These are phyloP conservation scores for Chrysolina haemoptera DNA, from an alignment of 2,888 invertebrate genomes.

Conservation along the genomic window DNA sequence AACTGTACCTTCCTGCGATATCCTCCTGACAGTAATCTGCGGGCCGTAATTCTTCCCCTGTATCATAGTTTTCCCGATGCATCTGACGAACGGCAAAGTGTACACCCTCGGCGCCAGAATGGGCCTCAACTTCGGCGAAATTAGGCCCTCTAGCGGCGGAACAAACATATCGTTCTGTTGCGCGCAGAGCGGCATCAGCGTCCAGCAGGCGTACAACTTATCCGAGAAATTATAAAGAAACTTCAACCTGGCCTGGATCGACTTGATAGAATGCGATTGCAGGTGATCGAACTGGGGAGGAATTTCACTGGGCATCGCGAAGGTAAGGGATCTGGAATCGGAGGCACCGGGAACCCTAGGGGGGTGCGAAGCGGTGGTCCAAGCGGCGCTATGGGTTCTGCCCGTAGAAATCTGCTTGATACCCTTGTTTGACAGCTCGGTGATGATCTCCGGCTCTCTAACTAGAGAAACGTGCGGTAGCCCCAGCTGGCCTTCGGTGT, in stretches of 20 bases:
- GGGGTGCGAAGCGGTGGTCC: slow-evolving; percentile 74
- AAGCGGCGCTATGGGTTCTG: slow-evolving; percentile 76
- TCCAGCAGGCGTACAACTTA: slow-evolving; percentile 75
- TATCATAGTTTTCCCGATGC: slow-evolving; percentile 78
- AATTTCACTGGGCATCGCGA: slow-evolving; percentile 72
- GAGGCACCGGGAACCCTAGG: slow-evolving; percentile 65
- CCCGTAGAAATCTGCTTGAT: slow-evolving; percentile 77
- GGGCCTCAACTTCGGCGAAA: slow-evolving; percentile 71
- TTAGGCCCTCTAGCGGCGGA: slow-evolving; percentile 68
- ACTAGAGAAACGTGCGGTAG: slow-evolving; percentile 73
- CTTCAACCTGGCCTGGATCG: slow-evolving; percentile 73
- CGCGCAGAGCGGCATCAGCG: slow-evolving; percentile 70
- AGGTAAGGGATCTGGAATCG: slow-evolving; percentile 67
- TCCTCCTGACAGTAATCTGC: slow-evolving; percentile 75
- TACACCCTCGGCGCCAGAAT: slow-evolving; percentile 75
- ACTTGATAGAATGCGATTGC: slow-evolving; percentile 70
- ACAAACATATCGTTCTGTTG: slow-evolving; percentile 68
- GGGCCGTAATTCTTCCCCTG: slow-evolving; percentile 79
- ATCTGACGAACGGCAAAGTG: slow-evolving; percentile 76
- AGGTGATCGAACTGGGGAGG: slow-evolving; percentile 75
- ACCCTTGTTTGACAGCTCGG: slow-evolving; percentile 71
- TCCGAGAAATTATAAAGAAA: slow-evolving; percentile 77
- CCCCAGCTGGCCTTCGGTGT: slow-evolving; percentile 76
- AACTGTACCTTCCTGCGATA: slow-evolving; percentile 71
- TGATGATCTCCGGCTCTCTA: slow-evolving; percentile 73